A percentile compares a stretch with the other conserved stretches of the same genome.
Conservation (phyloP, 2,113 vertebrate species). For the Pluvialis apricaria region DNA sequence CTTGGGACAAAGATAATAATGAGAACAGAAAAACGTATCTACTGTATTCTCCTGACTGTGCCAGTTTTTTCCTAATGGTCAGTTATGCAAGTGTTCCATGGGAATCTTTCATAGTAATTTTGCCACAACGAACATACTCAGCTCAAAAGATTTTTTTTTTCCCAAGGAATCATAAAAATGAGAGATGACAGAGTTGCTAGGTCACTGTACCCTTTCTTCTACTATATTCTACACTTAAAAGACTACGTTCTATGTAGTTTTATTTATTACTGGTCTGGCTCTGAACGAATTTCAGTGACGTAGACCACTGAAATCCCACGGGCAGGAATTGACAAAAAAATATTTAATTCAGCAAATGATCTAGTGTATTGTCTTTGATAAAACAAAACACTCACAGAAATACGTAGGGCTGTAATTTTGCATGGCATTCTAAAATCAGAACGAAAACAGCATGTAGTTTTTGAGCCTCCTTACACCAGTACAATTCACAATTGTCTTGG, state of each 20-base stretch:
- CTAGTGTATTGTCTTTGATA: neutral
- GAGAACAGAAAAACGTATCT: slow-evolving; percentile 24
- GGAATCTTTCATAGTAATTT: slow-evolving; percentile 10
- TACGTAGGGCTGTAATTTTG: neutral
- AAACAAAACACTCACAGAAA: neutral
- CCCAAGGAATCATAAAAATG: slow-evolving; percentile 17
- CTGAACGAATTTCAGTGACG: neutral
- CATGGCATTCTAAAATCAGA: neutral
- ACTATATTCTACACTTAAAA: neutral
- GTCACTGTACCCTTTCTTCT: slow-evolving; percentile 7
- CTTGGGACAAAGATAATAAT: slow-evolving; percentile 11
- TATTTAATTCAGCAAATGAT: neutral
- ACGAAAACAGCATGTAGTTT: neutral
- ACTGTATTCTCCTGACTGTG: neutral
- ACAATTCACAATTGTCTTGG: neutral
- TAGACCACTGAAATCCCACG: neutral
- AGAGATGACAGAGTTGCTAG: neutral
- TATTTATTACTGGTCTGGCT: neutral
- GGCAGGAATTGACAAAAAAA: neutral
- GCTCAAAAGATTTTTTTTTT: neutral
- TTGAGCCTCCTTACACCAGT: neutral
- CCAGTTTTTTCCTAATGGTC: slow-evolving; percentile 27
- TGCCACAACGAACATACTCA: neutral
- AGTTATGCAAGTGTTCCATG: slow-evolving; percentile 23
- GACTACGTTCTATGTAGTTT: neutral